These are phyloP conservation scores for Ectemnius cavifrons DNA, from an alignment of 2,888 invertebrate species.

Conservation along the genomic window DNA sequence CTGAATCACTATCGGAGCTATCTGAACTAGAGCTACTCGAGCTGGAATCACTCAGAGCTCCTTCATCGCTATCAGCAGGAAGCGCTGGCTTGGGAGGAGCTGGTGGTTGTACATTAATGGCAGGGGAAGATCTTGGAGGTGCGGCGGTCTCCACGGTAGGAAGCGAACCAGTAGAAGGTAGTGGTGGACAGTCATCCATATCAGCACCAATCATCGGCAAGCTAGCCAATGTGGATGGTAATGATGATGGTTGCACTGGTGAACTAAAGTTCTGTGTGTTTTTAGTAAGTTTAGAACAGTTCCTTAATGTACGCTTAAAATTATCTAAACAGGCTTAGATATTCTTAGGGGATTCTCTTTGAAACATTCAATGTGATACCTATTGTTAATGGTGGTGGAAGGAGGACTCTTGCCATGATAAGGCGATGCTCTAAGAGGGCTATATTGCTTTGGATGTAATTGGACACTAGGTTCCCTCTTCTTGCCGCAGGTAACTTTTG, in stretches of 20 bases:
- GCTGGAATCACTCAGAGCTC: constrained; percentile 72
- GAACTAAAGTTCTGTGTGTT: constrained; percentile 78
- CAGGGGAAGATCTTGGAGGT: constrained; percentile 48
- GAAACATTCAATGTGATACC: constrained; percentile 48
- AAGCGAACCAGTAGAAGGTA: constrained; percentile 36
- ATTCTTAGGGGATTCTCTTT: too few species aligned
- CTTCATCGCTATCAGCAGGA: constrained; percentile 56
- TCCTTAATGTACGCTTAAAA: not conserved
- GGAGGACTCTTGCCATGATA: constrained; percentile 72
- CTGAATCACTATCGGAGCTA: constrained; percentile 79
- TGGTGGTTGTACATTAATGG: constrained; percentile 32
- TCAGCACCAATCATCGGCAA: constrained; percentile 87
- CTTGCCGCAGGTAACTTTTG: constrained; percentile 74
- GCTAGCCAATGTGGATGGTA: constrained; percentile 86
- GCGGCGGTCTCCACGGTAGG: constrained; percentile 43
- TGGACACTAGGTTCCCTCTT: constrained; percentile 73
- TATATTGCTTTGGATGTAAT: constrained; percentile 69
- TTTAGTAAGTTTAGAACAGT: constrained; percentile 39
- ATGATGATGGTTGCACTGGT: constrained; percentile 80
- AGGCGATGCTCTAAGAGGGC: constrained; percentile 69
- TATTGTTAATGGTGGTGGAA: constrained; percentile 52
- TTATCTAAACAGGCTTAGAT: not conserved
- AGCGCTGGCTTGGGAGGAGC: constrained; percentile 42
- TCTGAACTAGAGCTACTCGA: constrained; percentile 75
- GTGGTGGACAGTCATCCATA: constrained; percentile 78